Conservation (phyloP, 2,113 vertebrate species). For the Myxocyprinus asiaticus region DNA sequence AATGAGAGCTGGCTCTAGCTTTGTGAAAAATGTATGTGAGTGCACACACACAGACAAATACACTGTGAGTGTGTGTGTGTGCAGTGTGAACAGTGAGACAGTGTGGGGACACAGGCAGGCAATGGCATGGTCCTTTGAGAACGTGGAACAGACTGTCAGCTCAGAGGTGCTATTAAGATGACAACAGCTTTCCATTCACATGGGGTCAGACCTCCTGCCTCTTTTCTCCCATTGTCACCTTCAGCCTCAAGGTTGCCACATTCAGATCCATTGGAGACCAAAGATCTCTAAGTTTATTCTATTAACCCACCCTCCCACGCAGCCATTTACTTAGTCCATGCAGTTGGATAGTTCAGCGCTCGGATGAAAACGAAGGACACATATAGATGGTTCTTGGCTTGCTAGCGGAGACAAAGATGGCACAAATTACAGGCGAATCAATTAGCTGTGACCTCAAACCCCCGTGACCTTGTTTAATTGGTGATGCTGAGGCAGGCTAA, state of each 20-base stretch:
- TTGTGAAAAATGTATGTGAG: neutral
- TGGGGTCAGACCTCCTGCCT: slow-evolving; percentile 60
- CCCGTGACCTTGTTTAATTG: slow-evolving; percentile 86
- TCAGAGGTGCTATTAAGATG: slow-evolving; percentile 69
- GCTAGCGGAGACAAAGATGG: too few relatives aligned
- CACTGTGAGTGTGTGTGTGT: neutral
- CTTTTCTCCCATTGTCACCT: slow-evolving; percentile 66
- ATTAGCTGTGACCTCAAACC: slow-evolving; percentile 86
- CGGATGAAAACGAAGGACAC: neutral
- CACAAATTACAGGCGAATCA: slow-evolving; percentile 65
- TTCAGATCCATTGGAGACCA: slow-evolving; percentile 56
- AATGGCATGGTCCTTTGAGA: slow-evolving; percentile 55
- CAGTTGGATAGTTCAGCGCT: slow-evolving; percentile 44
- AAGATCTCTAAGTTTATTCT: slow-evolving; percentile 59
- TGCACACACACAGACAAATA: slow-evolving; percentile 20
- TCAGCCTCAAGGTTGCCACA: slow-evolving; percentile 66
- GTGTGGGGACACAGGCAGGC: slow-evolving; percentile 32
- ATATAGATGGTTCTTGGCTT: slow-evolving; percentile 28
- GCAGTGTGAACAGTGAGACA: slow-evolving; percentile 37
- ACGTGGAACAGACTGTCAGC: slow-evolving; percentile 55
- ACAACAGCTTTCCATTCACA: slow-evolving; percentile 68
- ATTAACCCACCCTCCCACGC: slow-evolving; percentile 62
- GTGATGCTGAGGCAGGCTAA: slow-evolving; percentile 79
- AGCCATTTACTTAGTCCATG: slow-evolving; percentile 55
- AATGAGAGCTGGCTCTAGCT: slow-evolving; percentile 37